Percentiles rank a stretch among this genome's conserved stretches.
These are phyloP conservation scores for Ecliptopera silaceata DNA, from an alignment of 2,888 invertebrate genomes.

Conservation along the genomic window DNA sequence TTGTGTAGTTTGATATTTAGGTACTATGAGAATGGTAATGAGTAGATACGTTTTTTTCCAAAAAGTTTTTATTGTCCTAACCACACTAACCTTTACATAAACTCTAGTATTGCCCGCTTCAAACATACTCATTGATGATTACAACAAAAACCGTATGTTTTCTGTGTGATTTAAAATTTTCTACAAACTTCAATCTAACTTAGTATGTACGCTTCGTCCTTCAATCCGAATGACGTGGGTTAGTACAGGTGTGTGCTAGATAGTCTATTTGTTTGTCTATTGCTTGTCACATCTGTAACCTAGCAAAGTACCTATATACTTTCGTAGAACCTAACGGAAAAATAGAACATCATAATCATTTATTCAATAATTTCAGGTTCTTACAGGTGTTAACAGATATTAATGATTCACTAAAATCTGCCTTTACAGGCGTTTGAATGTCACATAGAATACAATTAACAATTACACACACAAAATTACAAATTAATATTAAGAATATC, in stretches of 20 bases:
- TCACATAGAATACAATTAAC: no score
- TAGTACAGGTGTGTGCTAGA: slow-evolving; percentile 72
- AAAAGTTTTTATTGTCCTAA: no score
- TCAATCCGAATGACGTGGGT: slow-evolving; percentile 59
- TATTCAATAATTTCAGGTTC: no score
- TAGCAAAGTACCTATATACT: slow-evolving; percentile 19
- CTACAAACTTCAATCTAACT: slow-evolving; percentile 16
- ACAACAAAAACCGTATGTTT: slow-evolving; percentile 2
- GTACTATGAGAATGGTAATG: no score
- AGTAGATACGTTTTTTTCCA: no score
- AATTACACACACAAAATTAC: no score
- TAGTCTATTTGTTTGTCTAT: slow-evolving; percentile 55
- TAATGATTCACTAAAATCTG: no score
- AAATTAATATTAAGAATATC: no score
- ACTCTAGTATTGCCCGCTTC: not conserved
- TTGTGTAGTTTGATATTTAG: no score
- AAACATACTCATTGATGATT: not conserved
- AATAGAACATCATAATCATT: not conserved
- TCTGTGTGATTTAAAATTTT: slow-evolving; percentile 25
- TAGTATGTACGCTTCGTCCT: slow-evolving; percentile 40
- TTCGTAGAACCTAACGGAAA: not conserved
- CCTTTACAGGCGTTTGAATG: no score
- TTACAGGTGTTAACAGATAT: no score
- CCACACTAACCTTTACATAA: no score
- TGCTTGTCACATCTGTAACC: slow-evolving; percentile 25